These are phyloP conservation scores for Asteroscopus sphinx DNA, from an alignment of 2,888 invertebrate species.

Conservation along the genomic window DNA sequence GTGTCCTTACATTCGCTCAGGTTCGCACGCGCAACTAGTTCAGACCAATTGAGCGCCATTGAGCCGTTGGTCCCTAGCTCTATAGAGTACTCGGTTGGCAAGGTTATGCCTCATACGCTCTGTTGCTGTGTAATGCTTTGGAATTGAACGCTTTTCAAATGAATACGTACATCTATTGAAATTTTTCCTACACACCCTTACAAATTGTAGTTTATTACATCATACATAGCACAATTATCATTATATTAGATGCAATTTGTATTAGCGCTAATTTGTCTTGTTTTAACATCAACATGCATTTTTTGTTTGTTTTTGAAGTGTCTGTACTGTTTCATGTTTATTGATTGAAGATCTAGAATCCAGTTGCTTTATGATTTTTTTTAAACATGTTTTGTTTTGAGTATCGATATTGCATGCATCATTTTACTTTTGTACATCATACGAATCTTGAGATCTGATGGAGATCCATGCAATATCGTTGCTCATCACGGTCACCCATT, in stretches of 20 bases:
- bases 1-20: slow-evolving; percentile 75
- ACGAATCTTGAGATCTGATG: slow-evolving; percentile 6
- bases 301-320: slow-evolving; percentile 40
- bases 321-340: slow-evolving; percentile 42
- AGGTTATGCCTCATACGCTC: slow-evolving; percentile 75
- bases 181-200: slow-evolving; percentile 47
- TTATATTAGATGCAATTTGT: slow-evolving; percentile 39
- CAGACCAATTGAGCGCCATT: slow-evolving; percentile 86
- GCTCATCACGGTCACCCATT: slow-evolving; percentile 64
- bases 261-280: slow-evolving; percentile 42
- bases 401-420: slow-evolving; percentile 67
- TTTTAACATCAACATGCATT: slow-evolving; percentile 46
- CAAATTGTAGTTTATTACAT: slow-evolving; percentile 40
- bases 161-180: slow-evolving; percentile 43
- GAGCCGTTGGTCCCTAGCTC: slow-evolving; percentile 80
- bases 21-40: slow-evolving; percentile 86
- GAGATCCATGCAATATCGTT: slow-evolving; percentile 65
- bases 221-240: slow-evolving; percentile 45
- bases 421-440: slow-evolving; percentile 12
- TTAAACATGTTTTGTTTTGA: slow-evolving; percentile 59
- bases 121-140: slow-evolving; percentile 58
- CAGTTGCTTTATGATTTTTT: slow-evolving; percentile 49
- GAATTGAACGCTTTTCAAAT: slow-evolving; percentile 55
- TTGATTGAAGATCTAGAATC: slow-evolving; percentile 27
- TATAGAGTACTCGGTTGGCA: slow-evolving; percentile 75